phyloP scores from a whole-genome alignment of 37 sponge, comb jelly and placozoan genomes.

The Halichondria panicea region DNA sequence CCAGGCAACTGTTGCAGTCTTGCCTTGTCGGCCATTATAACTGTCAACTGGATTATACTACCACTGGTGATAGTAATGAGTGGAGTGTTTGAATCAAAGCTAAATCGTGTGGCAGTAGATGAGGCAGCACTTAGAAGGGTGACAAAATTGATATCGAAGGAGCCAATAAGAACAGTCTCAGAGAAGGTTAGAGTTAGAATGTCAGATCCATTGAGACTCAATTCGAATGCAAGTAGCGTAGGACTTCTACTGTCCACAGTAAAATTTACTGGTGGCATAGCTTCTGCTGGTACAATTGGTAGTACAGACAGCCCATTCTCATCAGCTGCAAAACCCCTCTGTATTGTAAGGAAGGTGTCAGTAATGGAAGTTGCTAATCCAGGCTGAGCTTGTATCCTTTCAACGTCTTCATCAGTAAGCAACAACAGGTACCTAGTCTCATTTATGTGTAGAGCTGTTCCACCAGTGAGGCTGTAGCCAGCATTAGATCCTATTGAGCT shows the following conservation, averaged over 20 bases:
- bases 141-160: slow-evolving; percentile 37
- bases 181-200: slow-evolving; percentile 79
- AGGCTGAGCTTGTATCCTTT: slow-evolving; percentile 43
- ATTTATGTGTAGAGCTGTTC: slow-evolving; percentile 32
- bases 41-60: slow-evolving; percentile 41
- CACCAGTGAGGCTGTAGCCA: slow-evolving; percentile 60
- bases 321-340: slow-evolving; percentile 71
- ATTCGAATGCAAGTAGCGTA: slow-evolving; percentile 58
- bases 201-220: slow-evolving; percentile 73
- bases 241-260: slow-evolving; percentile 57
- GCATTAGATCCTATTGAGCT: background rate
- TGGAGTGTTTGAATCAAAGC: slow-evolving; percentile 20
- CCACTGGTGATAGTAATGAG: slow-evolving; percentile 63
- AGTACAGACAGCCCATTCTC: slow-evolving; percentile 37
- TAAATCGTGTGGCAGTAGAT: slow-evolving; percentile 19
- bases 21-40: slow-evolving; percentile 63
- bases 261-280: slow-evolving; percentile 46
- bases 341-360: slow-evolving; percentile 63
- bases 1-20: slow-evolving; percentile 58
- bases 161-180: slow-evolving; percentile 66
- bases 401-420: slow-evolving; percentile 48
- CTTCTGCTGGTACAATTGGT: slow-evolving; percentile 34
- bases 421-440: slow-evolving; percentile 24
- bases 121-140: slow-evolving; percentile 58
- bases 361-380: slow-evolving; percentile 33